Conservation (phyloP, 92 coral and sea anemone genomes). For the Pocillopora grandis region DNA sequence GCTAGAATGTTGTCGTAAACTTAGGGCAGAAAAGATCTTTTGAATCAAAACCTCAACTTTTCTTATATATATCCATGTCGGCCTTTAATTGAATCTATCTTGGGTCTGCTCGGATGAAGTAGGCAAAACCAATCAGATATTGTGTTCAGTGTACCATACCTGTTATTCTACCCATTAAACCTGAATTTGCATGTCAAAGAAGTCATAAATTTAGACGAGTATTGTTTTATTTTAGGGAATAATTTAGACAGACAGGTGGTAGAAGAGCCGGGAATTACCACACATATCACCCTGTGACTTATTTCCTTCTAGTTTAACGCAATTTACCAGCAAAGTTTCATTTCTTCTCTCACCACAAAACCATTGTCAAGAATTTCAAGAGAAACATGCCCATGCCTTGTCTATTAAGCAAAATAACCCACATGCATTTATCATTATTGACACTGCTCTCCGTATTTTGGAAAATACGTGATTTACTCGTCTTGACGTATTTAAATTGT, state of each 20-base stretch:
- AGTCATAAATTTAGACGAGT: conserved; percentile 41
- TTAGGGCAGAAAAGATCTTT: background rate
- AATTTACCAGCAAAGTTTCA: conserved; percentile 9
- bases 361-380: no score
- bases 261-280: conserved; percentile 1
- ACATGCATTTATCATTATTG: background rate
- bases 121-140: conserved; percentile 49
- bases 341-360: background rate
- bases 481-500: conserved; percentile 32
- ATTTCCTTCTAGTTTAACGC: conserved; percentile 8
- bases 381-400: no score
- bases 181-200: conserved; percentile 70
- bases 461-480: conserved; percentile 26
- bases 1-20: background rate
- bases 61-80: conserved; percentile 24
- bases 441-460: conserved; percentile 25
- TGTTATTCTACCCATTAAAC: conserved; percentile 59
- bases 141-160: conserved; percentile 41
- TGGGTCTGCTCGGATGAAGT: conserved; percentile 3
- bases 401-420: no score
- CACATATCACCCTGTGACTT: conserved; percentile 30
- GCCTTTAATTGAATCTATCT: conserved; percentile 38
- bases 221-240: conserved; percentile 18
- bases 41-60: conserved; percentile 26
- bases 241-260: conserved; percentile 40